These are phyloP conservation scores for Lepeophtheirus salmonis DNA, from an alignment of 1,140 invertebrate species.

Conservation along the genomic window DNA sequence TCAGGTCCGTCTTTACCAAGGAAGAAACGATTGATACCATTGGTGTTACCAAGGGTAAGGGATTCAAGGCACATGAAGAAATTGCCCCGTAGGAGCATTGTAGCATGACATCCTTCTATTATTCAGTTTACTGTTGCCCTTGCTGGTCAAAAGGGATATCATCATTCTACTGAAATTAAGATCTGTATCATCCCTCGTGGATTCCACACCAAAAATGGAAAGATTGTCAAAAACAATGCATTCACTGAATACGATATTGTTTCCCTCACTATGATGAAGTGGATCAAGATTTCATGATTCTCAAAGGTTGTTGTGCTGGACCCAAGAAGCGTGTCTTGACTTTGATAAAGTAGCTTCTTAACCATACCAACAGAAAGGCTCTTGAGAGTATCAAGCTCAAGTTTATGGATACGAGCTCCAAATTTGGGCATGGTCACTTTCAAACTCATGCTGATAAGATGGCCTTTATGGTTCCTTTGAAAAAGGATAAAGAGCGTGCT, in stretches of 20 bases:
- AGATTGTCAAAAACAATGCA: slow-evolving; percentile 93
- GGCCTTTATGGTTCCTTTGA: slow-evolving; percentile 89
- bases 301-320: slow-evolving; percentile 97
- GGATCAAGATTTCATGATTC: slow-evolving; percentile 95
- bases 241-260: slow-evolving; percentile 92
- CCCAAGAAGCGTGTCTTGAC: too few species aligned
- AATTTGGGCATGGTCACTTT: too few species aligned
- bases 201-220: slow-evolving; percentile 84
- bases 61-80: slow-evolving; percentile 99
- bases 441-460: too few species aligned
- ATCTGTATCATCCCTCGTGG: slow-evolving; percentile 91
- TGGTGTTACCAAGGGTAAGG: slow-evolving; percentile 97
- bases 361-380: slow-evolving; percentile 83
- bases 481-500: slow-evolving; percentile 67
- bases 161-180: slow-evolving; percentile 98
- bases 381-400: slow-evolving; percentile 96
- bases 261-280: slow-evolving; percentile 99
- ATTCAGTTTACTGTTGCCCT: slow-evolving; percentile 96
- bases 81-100: slow-evolving; percentile 98
- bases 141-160: slow-evolving; percentile 99
- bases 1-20: slow-evolving; percentile 73
- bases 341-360: slow-evolving; percentile 74
- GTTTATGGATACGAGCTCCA: slow-evolving; percentile 98
- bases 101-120: slow-evolving; percentile 99
- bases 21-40: slow-evolving; percentile 99